phyloP scores from a whole-genome alignment of 2,888 invertebrate genomes.

The Andrena trimmerana region DNA sequence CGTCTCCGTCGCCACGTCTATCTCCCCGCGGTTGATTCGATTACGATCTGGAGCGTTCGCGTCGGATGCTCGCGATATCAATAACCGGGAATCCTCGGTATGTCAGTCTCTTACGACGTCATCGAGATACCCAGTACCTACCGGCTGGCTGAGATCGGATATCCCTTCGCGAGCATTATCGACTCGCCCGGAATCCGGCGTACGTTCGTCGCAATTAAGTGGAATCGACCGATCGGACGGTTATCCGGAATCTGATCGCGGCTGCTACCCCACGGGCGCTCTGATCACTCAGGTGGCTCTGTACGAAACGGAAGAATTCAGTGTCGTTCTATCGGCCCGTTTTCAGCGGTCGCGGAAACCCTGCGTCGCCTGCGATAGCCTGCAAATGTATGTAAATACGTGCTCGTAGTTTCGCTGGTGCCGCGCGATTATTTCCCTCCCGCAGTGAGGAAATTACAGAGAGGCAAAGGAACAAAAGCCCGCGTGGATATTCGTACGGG shows the following conservation, averaged over 20 bases:
- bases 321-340: conserved; percentile 13
- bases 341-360: not conserved
- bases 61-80: conserved; percentile 54
- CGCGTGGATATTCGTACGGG: not conserved
- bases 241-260: conserved; percentile 19
- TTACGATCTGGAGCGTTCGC: conserved; percentile 48
- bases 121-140: conserved; percentile 46
- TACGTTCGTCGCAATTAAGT: conserved; percentile 65
- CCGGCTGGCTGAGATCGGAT: conserved; percentile 42
- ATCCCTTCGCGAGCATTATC: conserved; percentile 59
- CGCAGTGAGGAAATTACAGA: not conserved
- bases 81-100: conserved; percentile 56
- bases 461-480: not conserved
- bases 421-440: not conserved
- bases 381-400: no score
- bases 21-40: conserved; percentile 50
- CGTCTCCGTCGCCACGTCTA: not conserved
- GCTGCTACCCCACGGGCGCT: not conserved
- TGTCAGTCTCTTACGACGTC: conserved; percentile 58
- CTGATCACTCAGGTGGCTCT: not conserved
- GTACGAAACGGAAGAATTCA: conserved; percentile 20
- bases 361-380: no score
- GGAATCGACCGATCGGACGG: conserved; percentile 37
- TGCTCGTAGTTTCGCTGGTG: no score
- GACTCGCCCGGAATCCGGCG: conserved; percentile 55